Base-by-base conservation (phyloP, 2,797 vertebrate species). In the Diceros bicornis region DNA sequence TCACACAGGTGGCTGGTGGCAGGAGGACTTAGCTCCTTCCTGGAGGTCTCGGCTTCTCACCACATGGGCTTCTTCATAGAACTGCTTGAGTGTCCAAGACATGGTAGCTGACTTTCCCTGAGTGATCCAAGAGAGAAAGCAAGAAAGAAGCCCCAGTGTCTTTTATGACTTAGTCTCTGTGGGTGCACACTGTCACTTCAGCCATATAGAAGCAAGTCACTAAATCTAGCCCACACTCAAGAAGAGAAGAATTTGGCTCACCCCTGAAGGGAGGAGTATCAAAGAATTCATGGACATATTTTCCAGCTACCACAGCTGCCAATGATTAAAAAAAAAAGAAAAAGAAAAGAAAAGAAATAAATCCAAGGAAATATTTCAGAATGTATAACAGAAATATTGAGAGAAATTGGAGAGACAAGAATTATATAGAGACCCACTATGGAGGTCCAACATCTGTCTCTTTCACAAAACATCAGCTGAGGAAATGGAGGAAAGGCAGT, bases 301-400 rank as follows among this genome's bases (percentile, higher is more conserved):
- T 84, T 95, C 74, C 88, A 52, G 71, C 18, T 11, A 32, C 41
- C 59, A n/a, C 55, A 84, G 17, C n/a, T 86, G 12, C 64, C 57
- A 62, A 21, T 82, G 10, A 47, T 47, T 47, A 86, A 59, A 89
- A 89, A 71, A 69, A 57, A 7, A 37, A 57, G 41, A 57, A 14
- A 61, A n/a, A n/a, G n/a, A n/a, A n/a, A n/a, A n/a, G n/a, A n/a
- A n/a, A n/a, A n/a, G 32, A 96, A 79, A 83, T 55, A 64, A 74
- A 92, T 37, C 87, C 55, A 91, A 87, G n/a, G 59, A 68, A 50
- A 20, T 88, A 62, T 74, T 83, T 79, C 64, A 87, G 68, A 94
- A 57, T 27, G 2, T 71, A 21, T 78, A 78, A 81, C 62, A 89
- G 72, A 91, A 89, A 79, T 78, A 37, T 23, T 18, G 37, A 57